phyloP scores from a whole-genome alignment of 2,797 vertebrate species.

The Acanthurus tractus region DNA sequence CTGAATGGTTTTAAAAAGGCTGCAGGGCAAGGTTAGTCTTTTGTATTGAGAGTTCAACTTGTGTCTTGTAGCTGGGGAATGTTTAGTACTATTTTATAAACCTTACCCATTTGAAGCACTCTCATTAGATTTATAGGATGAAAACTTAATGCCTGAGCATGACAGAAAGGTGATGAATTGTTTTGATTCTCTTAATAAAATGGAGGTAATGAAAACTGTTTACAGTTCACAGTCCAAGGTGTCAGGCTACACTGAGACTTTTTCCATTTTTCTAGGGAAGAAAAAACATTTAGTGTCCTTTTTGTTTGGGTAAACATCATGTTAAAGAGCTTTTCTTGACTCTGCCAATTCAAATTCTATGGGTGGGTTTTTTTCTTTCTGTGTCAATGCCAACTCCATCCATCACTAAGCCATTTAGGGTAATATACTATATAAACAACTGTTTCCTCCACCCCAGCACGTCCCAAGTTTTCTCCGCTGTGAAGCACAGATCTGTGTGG shows the following conservation, averaged over 20 bases:
- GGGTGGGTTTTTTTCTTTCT: constrained; percentile 22
- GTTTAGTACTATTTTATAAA: constrained; percentile 73
- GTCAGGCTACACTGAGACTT: constrained; percentile 12
- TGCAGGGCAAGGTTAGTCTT: constrained; percentile 46
- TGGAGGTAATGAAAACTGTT: constrained; percentile 39
- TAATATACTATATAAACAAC: constrained; percentile 51
- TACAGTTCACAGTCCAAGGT: constrained; percentile 40
- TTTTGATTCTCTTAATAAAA: constrained; percentile 19
- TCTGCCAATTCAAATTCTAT: constrained; percentile 33
- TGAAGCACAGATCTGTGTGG: constrained; percentile 48
- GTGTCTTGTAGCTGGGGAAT: constrained; percentile 63
- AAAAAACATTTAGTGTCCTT: constrained; percentile 21
- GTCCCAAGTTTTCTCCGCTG: constrained; percentile 52
- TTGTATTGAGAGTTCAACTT: constrained; percentile 52
- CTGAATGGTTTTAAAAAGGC: constrained; percentile 49
- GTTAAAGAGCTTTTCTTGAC: constrained; percentile 18
- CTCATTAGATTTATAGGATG: constrained; percentile 55
- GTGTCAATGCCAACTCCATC: constrained; percentile 26
- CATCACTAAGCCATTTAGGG: constrained; percentile 56
- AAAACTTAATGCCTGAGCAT: constrained; percentile 39
- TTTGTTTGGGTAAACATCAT: constrained; percentile 46
- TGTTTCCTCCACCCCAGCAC: constrained; percentile 49
- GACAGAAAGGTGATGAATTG: constrained; percentile 50
- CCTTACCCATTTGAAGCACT: constrained; percentile 68
- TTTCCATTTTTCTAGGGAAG: constrained; percentile 31